phyloP scores from a whole-genome alignment of 2,888 invertebrate genomes.

The Platycnemis pennipes region DNA sequence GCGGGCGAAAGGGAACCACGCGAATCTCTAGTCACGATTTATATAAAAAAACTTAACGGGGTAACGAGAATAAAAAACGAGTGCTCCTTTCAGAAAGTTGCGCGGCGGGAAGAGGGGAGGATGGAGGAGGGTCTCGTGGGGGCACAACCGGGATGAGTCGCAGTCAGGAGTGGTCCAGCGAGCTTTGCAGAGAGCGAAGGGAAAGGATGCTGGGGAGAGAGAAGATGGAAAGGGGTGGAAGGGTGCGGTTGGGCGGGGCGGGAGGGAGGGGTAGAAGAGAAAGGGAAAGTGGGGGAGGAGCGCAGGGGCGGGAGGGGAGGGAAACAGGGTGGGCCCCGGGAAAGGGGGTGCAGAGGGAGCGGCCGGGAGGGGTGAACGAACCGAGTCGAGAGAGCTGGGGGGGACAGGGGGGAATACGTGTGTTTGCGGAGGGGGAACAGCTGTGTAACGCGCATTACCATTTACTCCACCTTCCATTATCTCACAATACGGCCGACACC shows the following conservation, averaged over 20 bases:
- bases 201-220: background rate
- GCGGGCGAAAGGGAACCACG: background rate
- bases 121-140: background rate
- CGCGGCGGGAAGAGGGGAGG: background rate
- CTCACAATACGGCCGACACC: background rate
- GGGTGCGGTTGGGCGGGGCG: background rate
- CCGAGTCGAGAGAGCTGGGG: background rate
- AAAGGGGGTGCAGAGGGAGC: background rate
- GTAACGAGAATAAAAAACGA: background rate
- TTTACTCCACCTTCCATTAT: background rate
- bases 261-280: background rate
- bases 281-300: constrained; percentile 1
- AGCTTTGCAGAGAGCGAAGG: background rate
- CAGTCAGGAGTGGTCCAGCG: background rate
- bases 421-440: background rate
- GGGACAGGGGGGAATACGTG: background rate
- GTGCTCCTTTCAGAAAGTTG: background rate
- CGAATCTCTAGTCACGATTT: background rate
- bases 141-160: background rate
- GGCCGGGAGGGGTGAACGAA: background rate
- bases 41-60: background rate
- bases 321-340: background rate
- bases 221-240: background rate
- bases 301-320: background rate
- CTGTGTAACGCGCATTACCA: background rate